Percentiles rank a stretch among this genome's conserved stretches.
Evolutionary conservation across 2,888 invertebrate genomes (phyloP).

Genomic region (Caenorhabditis imperialis): DNA sequence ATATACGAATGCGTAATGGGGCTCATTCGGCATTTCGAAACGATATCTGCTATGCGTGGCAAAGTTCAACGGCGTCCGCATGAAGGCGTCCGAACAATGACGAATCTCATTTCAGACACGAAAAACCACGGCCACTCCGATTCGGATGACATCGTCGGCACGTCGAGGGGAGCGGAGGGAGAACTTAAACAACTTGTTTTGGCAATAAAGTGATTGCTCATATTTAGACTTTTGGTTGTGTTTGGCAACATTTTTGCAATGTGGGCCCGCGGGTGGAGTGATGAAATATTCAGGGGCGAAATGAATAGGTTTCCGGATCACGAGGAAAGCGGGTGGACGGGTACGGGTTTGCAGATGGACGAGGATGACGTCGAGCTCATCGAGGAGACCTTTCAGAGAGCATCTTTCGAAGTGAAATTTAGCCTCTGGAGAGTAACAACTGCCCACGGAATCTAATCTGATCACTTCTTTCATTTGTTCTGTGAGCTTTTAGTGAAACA

Average conservation of each 20-base stretch:
- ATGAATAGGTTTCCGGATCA: slow-evolving; percentile 23
- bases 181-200: slow-evolving; percentile 9
- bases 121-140: slow-evolving; percentile 50
- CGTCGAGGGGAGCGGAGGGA: background rate
- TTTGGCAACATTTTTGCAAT: background rate
- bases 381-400: no score
- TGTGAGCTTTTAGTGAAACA: no score
- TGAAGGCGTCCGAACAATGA: slow-evolving; percentile 10
- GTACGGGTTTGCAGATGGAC: no score
- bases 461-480: no score
- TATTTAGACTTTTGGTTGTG: background rate
- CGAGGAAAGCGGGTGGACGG: slow-evolving; percentile 5
- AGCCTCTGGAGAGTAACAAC: no score
- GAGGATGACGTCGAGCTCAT: no score
- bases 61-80: no score
- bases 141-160: slow-evolving; percentile 29
- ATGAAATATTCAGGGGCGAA: slow-evolving; percentile 20
- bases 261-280: slow-evolving; percentile 6
- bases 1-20: slow-evolving; percentile 35
- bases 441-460: no score
- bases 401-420: no score
- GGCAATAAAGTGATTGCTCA: slow-evolving; percentile 50
- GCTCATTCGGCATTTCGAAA: background rate
- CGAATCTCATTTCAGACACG: slow-evolving; percentile 44
- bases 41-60: no score